Conservation (phyloP, 2,797 vertebrate genomes). For the Siniperca obscura region DNA sequence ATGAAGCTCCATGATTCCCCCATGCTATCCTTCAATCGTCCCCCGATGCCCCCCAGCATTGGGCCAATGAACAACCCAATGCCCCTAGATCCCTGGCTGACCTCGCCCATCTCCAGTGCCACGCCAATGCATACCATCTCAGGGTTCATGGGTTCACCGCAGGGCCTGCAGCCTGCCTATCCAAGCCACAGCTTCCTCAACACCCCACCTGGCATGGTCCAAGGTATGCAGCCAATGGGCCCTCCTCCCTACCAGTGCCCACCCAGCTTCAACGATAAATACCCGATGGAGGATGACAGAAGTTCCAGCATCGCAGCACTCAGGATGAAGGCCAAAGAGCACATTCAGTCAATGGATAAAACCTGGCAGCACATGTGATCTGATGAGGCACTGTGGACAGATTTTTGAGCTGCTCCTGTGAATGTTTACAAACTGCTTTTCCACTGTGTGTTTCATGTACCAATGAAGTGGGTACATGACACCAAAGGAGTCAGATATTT, state of each 20-base stretch:
- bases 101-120: conserved; percentile 89
- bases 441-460: conserved; percentile 39
- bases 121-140: conserved; percentile 90
- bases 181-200: conserved; percentile 88
- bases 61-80: conserved; percentile 87
- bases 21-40: conserved; percentile 89
- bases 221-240: conserved; percentile 90
- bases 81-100: conserved; percentile 93
- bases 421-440: conserved; percentile 75
- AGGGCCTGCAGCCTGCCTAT: conserved; percentile 89
- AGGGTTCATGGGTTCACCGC: conserved; percentile 90
- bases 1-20: conserved; percentile 92
- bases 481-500: conserved; percentile 54
- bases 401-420: conserved; percentile 44
- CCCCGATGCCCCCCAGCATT: conserved; percentile 86
- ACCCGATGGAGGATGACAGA: conserved; percentile 90
- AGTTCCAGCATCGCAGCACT: conserved; percentile 93
- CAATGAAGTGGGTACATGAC: conserved; percentile 24
- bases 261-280: conserved; percentile 90
- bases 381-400: conserved; percentile 12
- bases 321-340: conserved; percentile 95
- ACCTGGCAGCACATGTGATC: conserved; percentile 94
- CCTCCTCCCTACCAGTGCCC: conserved; percentile 90
- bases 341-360: conserved; percentile 95
- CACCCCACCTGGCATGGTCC: conserved; percentile 86